These are phyloP conservation scores for Clytia hemisphaerica DNA, from an alignment of 30 jellyfish, hydroid and myxozoan species.

Conservation along the genomic window DNA sequence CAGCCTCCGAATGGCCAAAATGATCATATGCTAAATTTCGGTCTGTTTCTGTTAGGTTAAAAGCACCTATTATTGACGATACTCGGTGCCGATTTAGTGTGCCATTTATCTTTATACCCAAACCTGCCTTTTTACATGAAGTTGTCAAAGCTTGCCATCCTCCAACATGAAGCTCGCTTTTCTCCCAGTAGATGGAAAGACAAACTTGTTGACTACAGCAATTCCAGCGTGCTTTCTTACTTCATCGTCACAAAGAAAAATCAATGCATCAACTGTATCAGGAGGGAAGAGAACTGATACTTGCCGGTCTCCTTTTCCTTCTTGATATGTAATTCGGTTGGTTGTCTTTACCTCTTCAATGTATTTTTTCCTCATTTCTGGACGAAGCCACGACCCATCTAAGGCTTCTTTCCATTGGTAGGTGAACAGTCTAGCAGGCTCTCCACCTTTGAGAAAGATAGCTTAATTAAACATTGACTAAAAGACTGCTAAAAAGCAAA, in stretches of 20 bases:
- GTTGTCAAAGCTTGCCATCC: constrained; percentile 8
- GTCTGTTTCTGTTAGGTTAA: neutral
- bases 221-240: neutral
- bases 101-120: neutral
- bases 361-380: constrained; percentile 9
- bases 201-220: neutral
- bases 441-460: too few species aligned
- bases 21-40: too few species aligned
- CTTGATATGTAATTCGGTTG: constrained; percentile 31
- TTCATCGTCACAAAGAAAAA: neutral
- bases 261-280: neutral
- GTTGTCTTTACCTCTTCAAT: constrained; percentile 1
- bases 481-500: too few species aligned
- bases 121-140: neutral
- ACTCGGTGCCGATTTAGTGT: constrained; percentile 7
- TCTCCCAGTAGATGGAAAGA: neutral
- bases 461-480: too few species aligned
- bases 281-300: constrained; percentile 32
- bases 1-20: too few species aligned
- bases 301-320: constrained; percentile 32
- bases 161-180: neutral
- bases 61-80: neutral
- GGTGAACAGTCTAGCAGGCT: constrained; percentile 3
- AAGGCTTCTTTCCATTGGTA: constrained; percentile 32
- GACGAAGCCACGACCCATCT: constrained; percentile 35